phyloP scores from a whole-genome alignment of 2,888 invertebrate species.

The Phlogophora meticulosa region DNA sequence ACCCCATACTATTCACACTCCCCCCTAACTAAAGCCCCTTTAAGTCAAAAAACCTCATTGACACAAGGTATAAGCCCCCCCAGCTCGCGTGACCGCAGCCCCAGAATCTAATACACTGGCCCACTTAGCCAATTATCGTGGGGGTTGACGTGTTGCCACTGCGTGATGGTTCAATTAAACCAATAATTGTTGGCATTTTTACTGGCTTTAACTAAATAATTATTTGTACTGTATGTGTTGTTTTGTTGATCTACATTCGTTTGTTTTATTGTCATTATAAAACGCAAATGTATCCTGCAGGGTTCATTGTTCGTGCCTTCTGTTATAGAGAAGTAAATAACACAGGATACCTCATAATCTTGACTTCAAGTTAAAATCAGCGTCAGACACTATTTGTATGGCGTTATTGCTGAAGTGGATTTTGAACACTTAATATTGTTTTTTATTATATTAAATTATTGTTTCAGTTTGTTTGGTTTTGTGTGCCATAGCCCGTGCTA shows the following conservation, averaged over 20 bases:
- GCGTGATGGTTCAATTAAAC: constrained; percentile 84
- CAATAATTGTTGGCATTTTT: constrained; percentile 73
- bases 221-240: constrained; percentile 9
- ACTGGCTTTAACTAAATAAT: constrained; percentile 22
- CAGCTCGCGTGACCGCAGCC: constrained; percentile 83
- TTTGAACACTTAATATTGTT: too few relatives aligned
- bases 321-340: too few relatives aligned
- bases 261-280: not conserved
- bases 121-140: constrained; percentile 86
- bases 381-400: too few relatives aligned
- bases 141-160: constrained; percentile 72
- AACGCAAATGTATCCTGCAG: not conserved
- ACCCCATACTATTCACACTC: constrained; percentile 19
- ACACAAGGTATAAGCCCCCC: constrained; percentile 39
- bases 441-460: too few relatives aligned
- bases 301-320: too few relatives aligned
- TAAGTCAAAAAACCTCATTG: constrained; percentile 59
- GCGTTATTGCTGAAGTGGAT: too few relatives aligned
- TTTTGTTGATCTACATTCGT: not conserved
- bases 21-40: constrained; percentile 15
- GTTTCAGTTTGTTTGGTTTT: too few relatives aligned
- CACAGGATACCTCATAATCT: too few relatives aligned
- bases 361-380: too few relatives aligned
- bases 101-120: constrained; percentile 77
- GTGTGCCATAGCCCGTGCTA: too few relatives aligned